A percentile compares a stretch with the other conserved stretches of the same genome.
These are phyloP conservation scores for Steatocranus sp. DNA, from an alignment of 2,797 vertebrate genomes.

Conservation along the genomic window DNA sequence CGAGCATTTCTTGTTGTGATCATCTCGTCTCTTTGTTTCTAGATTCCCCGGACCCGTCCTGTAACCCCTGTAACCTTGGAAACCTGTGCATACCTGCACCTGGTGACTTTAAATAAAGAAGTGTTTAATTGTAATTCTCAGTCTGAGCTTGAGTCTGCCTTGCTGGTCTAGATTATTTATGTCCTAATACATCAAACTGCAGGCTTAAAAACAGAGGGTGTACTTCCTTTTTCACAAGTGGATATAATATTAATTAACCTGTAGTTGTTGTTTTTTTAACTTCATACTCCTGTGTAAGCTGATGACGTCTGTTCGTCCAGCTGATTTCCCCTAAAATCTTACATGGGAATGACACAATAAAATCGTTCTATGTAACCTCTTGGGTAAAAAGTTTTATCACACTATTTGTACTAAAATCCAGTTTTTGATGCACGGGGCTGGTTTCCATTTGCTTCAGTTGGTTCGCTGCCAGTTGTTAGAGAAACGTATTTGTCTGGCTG, in stretches of 20 bases:
- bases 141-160: neutral
- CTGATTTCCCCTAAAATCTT: neutral
- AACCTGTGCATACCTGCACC: neutral
- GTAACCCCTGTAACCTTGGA: neutral
- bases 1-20: neutral
- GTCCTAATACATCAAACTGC: neutral
- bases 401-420: neutral
- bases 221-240: neutral
- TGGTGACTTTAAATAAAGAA: neutral
- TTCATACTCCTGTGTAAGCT: neutral
- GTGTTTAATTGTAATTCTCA: neutral
- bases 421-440: slow-evolving; percentile 3
- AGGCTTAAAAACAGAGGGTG: neutral
- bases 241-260: neutral
- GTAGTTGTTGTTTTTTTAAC: neutral
- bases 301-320: neutral
- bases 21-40: neutral
- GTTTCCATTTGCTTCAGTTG: slow-evolving; percentile 28
- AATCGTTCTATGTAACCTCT: neutral
- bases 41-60: accelerated
- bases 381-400: neutral
- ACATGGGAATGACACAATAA: neutral
- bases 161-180: neutral
- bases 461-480: slow-evolving; percentile 45
- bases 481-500: slow-evolving; percentile 40